A percentile compares a stretch with the other conserved stretches of the same genome.
Conservation (phyloP, 2,888 invertebrate genomes). For the Meteorus colon region DNA sequence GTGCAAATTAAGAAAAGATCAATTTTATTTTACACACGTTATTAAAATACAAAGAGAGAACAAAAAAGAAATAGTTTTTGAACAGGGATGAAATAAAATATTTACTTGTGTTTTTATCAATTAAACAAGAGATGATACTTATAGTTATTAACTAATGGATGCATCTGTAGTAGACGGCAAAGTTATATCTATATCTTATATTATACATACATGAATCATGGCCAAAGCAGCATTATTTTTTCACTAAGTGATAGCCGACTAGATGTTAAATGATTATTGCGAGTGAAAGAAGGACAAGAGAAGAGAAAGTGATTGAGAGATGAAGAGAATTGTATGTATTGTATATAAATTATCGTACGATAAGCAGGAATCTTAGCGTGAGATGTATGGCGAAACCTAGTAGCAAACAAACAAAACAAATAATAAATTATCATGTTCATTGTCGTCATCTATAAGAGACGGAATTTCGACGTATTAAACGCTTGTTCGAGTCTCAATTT, state of each 20-base stretch:
- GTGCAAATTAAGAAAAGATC: conserved; percentile 13
- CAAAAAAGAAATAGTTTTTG: conserved; percentile 5
- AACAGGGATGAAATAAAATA: not conserved
- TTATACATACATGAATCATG: conserved; percentile 47
- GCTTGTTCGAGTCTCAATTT: not conserved
- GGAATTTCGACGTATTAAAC: not conserved
- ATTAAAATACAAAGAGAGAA: not conserved
- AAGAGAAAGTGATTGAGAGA: conserved; percentile 31
- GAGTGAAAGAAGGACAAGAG: conserved; percentile 26
- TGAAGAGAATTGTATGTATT: conserved; percentile 49
- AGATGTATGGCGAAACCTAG: conserved; percentile 33
- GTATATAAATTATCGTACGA: conserved; percentile 53
- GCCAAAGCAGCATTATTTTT: conserved; percentile 73
- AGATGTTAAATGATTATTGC: conserved; percentile 36
- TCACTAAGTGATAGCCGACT: conserved; percentile 67
- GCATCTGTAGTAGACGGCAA: conserved; percentile 19
- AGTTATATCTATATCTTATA: conserved; percentile 17
- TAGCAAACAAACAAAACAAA: conserved; percentile 25
- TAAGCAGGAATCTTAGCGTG: conserved; percentile 39
- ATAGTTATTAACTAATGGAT: conserved; percentile 31
- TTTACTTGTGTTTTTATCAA: conserved; percentile 26
- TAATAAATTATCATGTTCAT: conserved; percentile 21
- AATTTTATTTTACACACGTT: not conserved
- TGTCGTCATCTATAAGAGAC: not conserved
- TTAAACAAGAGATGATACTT: conserved; percentile 9